Conservation (phyloP, 2,888 invertebrate genomes). For the Melieria crassipennis region DNA sequence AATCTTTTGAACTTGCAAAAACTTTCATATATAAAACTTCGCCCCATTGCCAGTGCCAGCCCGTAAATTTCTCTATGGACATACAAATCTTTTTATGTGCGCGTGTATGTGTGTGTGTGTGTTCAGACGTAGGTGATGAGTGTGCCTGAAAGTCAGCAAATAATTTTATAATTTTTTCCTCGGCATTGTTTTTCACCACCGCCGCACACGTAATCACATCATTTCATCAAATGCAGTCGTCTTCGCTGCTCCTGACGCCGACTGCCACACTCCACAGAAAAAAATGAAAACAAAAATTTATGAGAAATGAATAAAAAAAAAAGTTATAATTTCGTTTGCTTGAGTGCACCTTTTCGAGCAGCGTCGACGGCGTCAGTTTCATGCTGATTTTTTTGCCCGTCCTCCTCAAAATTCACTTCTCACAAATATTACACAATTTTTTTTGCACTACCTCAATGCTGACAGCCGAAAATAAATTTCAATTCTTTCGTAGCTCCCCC, state of each 20-base stretch:
- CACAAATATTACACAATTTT: background rate
- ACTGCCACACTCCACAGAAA: background rate
- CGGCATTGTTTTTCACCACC: constrained; percentile 21
- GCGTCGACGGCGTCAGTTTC: constrained; percentile 15
- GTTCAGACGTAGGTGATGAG: too few species aligned
- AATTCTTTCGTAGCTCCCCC: too few species aligned
- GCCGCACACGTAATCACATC: constrained; percentile 32
- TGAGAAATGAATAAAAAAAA: constrained; percentile 31
- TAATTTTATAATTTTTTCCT: constrained; percentile 29
- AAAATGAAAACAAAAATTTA: background rate
- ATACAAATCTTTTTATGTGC: constrained; percentile 7
- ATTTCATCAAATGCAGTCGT: constrained; percentile 36
- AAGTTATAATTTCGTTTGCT: constrained; percentile 52
- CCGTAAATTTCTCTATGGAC: too few species aligned
- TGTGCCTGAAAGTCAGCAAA: background rate
- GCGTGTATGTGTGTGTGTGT: background rate
- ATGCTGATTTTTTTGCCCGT: constrained; percentile 3
- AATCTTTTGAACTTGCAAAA: too few species aligned
- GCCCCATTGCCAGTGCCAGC: too few species aligned
- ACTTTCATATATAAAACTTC: too few species aligned
- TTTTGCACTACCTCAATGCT: constrained; percentile 32
- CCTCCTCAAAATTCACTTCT: background rate
- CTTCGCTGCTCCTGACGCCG: constrained; percentile 3
- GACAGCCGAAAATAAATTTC: constrained; percentile 34
- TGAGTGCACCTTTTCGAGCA: constrained; percentile 51